Percentiles rank a stretch among this genome's conserved stretches.
These are phyloP conservation scores for Amiota minor DNA, from an alignment of 2,888 invertebrate species.

Conservation along the genomic window DNA sequence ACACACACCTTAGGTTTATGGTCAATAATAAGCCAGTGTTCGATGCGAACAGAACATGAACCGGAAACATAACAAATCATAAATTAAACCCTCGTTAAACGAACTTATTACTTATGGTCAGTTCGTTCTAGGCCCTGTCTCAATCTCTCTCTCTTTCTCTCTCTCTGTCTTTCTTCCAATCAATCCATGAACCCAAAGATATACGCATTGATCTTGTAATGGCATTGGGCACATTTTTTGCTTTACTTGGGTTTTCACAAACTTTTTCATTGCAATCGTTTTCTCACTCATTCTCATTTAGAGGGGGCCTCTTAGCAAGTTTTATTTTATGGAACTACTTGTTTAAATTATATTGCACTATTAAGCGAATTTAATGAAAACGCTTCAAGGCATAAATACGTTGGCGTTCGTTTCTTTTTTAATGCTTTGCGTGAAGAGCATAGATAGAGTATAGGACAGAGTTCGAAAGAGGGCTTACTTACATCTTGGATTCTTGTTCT, in stretches of 20 bases:
- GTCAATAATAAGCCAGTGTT: slow-evolving; percentile 61
- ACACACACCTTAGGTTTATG: slow-evolving; percentile 64
- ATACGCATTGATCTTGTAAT: no score
- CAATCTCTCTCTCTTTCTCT: slow-evolving; percentile 58
- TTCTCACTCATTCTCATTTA: background rate
- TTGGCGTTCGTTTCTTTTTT: slow-evolving; percentile 4
- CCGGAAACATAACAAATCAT: slow-evolving; percentile 73
- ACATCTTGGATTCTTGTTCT: background rate
- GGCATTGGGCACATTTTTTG: no score
- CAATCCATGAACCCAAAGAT: no score
- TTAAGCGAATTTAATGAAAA: slow-evolving; percentile 71
- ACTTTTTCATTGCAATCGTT: slow-evolving; percentile 52
- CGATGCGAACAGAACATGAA: slow-evolving; percentile 58
- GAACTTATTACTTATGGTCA: slow-evolving; percentile 65
- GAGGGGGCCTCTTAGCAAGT: slow-evolving; percentile 54
- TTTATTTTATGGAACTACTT: slow-evolving; percentile 68
- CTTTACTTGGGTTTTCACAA: no score
- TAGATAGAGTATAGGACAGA: slow-evolving; percentile 26
- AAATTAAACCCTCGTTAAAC: slow-evolving; percentile 73
- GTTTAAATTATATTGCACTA: slow-evolving; percentile 70
- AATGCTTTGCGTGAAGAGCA: slow-evolving; percentile 28
- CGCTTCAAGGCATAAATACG: slow-evolving; percentile 57
- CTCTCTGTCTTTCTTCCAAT: no score
- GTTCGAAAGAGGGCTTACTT: slow-evolving; percentile 28
- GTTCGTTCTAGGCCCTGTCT: slow-evolving; percentile 37